These are phyloP conservation scores for Epinotia ramella DNA, from an alignment of 2,888 invertebrate genomes.

Conservation along the genomic window DNA sequence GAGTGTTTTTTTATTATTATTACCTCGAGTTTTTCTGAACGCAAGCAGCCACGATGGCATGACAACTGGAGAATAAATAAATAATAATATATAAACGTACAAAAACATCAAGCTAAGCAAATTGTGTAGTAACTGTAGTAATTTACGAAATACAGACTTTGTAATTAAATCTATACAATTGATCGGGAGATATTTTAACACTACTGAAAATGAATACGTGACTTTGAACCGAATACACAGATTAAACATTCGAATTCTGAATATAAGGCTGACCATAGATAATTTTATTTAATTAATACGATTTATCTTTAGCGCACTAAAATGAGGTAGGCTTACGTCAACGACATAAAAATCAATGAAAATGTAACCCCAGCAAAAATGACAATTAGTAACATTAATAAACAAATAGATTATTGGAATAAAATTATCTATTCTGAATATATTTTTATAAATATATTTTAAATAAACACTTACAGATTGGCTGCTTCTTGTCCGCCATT, in stretches of 20 bases:
- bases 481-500: slow-evolving; percentile 28
- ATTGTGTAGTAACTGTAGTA: background rate
- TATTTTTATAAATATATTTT: too few relatives aligned
- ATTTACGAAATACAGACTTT: background rate
- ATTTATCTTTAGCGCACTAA: background rate
- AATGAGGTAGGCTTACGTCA: background rate
- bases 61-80: slow-evolving; percentile 1
- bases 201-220: too few relatives aligned
- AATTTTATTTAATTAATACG: background rate
- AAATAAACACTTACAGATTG: slow-evolving; percentile 26
- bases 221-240: too few relatives aligned
- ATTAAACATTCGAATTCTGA: too few relatives aligned
- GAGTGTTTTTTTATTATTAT: background rate
- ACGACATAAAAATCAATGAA: too few relatives aligned
- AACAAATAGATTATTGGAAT: too few relatives aligned
- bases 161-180: too few relatives aligned
- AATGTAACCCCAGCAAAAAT: too few relatives aligned
- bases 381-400: too few relatives aligned
- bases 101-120: background rate
- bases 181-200: too few relatives aligned
- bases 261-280: background rate
- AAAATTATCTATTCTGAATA: too few relatives aligned
- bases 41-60: background rate
- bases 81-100: background rate
- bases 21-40: background rate